Base-by-base conservation (phyloP, 2,113 vertebrate genomes). In the Campylomormyrus numenius region DNA sequence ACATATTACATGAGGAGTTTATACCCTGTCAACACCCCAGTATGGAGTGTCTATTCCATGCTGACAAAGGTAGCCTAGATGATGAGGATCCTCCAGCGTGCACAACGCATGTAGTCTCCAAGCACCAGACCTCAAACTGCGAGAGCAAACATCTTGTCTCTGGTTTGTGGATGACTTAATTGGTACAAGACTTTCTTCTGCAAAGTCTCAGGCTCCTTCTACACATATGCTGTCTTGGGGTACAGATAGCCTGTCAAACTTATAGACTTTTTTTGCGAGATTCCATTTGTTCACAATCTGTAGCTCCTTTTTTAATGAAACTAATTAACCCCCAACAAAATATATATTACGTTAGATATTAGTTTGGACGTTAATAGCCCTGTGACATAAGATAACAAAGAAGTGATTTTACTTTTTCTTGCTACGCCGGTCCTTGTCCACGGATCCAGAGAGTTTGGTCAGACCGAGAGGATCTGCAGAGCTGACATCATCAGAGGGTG, bases 371-470 rank as follows among this genome's bases (percentile, higher is more conserved):
- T 39, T 39, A 52, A 42, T 19, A 31, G n/a, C 62, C 62, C 62
- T 13, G 62, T 70, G 42, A 50, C 24, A 39, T 17, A 27, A 45
- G 50, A 58, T 3, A 21, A 89, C 8, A 87, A 42, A 85, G 39
- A 89, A 52, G 45, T 85, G 15, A 50, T 94, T 96, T 93, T 91
- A 98, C 97, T 98, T 98, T 94, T 97, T 98, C 92, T 97, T 98
- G 94, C 96, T 98, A 85, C 97, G 96, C n/a, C 97, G 97, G 91
- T 98, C 97, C 91, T 98, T 98, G 89, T 97, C 97, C 11, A 97
- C 97, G 1, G 97, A 95, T 83, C 97, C 97, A 0, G 97, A 96
- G 91, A 97, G 96, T 93, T 98, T 98, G 92, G 97, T 97, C 9
- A 98, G 94, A 4, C 96, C 97, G 93, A 98, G 95, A 0, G 96